These are phyloP conservation scores for Cyanoderma ruficeps DNA, from an alignment of 2,113 vertebrate species.

Conservation along the genomic window DNA sequence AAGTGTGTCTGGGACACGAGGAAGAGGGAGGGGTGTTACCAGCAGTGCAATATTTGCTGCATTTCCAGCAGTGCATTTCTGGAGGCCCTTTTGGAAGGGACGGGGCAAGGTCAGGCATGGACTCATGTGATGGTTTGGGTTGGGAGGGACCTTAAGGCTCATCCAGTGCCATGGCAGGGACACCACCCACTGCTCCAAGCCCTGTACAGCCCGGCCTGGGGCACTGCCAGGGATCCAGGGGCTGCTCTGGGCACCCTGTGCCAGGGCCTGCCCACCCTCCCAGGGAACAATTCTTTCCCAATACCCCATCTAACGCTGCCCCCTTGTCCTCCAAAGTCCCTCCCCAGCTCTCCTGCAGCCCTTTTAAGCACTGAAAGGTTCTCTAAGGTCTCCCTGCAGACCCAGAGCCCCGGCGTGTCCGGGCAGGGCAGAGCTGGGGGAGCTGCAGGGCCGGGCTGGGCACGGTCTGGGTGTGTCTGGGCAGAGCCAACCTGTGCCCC, in stretches of 20 bases:
- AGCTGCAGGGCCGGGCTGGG: background rate
- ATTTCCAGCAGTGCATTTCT: background rate
- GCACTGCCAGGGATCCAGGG: background rate
- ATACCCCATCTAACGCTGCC: too few species aligned
- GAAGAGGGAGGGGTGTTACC: background rate
- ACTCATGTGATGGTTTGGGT: background rate
- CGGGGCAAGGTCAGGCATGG: background rate
- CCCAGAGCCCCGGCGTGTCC: background rate
- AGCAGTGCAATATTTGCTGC: background rate
- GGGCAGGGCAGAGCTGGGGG: background rate
- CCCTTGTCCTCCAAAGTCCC: background rate
- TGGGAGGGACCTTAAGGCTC: background rate
- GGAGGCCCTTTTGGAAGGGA: background rate
- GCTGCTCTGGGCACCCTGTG: background rate
- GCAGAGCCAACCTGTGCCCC: background rate
- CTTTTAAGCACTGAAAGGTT: background rate
- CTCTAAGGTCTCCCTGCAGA: background rate
- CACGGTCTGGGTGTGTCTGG: background rate
- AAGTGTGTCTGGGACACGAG: rapidly evolving
- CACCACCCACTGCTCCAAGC: background rate
- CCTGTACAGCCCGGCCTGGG: background rate
- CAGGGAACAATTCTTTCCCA: too few species aligned
- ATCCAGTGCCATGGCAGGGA: background rate
- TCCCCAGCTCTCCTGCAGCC: background rate
- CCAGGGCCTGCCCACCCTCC: too few species aligned